phyloP scores from a whole-genome alignment of 2,797 vertebrate species.

The Rhinoraja longicauda region DNA sequence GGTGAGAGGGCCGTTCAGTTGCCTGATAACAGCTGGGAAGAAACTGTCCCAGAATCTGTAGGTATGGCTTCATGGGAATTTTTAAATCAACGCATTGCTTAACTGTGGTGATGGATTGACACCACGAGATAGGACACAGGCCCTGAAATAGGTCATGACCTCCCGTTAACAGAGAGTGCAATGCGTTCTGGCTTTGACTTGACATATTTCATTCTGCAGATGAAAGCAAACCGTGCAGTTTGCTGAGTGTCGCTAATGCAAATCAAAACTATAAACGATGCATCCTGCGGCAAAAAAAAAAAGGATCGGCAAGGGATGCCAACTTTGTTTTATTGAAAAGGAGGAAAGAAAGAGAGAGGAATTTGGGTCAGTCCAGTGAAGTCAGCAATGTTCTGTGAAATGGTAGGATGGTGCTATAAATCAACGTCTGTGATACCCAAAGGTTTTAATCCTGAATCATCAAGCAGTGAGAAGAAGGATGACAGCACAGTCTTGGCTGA shows the following conservation, averaged over 20 bases:
- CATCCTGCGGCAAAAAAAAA: not conserved
- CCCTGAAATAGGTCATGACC: no score
- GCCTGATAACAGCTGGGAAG: no score
- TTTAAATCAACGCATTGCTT: no score
- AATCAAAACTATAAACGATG: not conserved
- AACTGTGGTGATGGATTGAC: no score
- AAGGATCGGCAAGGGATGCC: not conserved
- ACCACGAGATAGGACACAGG: no score
- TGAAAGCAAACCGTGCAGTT: not conserved
- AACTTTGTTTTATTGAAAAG: not conserved
- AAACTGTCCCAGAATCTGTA: no score
- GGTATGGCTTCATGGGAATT: no score
- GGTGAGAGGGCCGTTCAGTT: no score
- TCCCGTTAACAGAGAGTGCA: no score
- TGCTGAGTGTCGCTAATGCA: not conserved
- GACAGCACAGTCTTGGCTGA: not conserved
- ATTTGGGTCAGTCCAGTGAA: not conserved
- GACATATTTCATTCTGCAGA: not conserved
- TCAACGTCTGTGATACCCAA: not conserved
- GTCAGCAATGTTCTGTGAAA: not conserved
- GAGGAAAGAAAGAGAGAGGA: not conserved
- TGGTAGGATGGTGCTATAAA: slow-evolving; percentile 18
- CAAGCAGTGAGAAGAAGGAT: not conserved
- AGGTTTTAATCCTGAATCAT: not conserved
- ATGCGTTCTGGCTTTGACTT: no score